A percentile compares a stretch with the other conserved stretches of the same genome.
Conservation (phyloP, 2,888 invertebrate species). For the Falcaria lacertinaria region DNA sequence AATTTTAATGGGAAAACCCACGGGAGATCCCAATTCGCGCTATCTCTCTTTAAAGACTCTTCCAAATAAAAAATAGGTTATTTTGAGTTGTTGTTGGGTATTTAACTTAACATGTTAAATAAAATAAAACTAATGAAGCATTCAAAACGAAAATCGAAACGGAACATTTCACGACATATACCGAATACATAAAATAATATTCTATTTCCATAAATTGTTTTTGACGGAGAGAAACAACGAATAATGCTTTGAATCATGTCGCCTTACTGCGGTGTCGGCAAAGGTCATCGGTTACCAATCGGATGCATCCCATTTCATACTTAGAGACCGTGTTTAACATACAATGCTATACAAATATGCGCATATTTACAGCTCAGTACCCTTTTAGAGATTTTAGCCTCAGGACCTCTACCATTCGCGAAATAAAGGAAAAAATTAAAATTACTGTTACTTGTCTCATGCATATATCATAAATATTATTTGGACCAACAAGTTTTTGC, state of each 20-base stretch:
- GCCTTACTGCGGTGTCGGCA: conserved; percentile 28
- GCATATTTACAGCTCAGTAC: conserved; percentile 53
- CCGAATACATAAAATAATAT: background rate
- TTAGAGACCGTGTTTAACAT: conserved; percentile 48
- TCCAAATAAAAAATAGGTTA: no score
- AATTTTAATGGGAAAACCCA: no score
- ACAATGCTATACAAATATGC: conserved; percentile 60
- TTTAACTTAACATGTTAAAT: no score
- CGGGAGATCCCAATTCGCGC: no score
- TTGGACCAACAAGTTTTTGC: conserved; percentile 10
- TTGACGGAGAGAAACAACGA: conserved; percentile 27
- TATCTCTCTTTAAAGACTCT: no score
- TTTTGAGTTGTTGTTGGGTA: no score
- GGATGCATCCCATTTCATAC: conserved; percentile 56
- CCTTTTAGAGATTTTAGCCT: conserved; percentile 25
- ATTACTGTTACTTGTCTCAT: conserved; percentile 37
- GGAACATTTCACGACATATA: background rate
- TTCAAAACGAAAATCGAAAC: background rate
- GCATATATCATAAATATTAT: conserved; percentile 50
- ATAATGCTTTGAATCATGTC: conserved; percentile 50
- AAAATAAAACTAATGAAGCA: no score
- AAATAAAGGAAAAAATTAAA: conserved; percentile 46
- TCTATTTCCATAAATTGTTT: background rate
- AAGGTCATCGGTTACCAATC: conserved; percentile 61
- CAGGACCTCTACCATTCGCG: conserved; percentile 36